Conservation (phyloP, 2,113 vertebrate genomes). For the Carassius auratus region DNA sequence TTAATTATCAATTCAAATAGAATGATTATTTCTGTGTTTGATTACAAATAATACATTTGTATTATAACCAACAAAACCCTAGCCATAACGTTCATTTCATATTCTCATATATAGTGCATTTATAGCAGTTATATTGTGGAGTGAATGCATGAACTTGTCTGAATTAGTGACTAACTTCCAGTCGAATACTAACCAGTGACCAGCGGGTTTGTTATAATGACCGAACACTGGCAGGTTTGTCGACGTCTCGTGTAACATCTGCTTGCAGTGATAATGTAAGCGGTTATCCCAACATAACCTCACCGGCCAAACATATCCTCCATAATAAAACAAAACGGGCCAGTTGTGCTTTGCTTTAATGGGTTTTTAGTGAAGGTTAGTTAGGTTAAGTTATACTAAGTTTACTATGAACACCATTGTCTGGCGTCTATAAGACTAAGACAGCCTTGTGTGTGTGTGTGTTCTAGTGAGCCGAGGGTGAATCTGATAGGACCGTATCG, state of each 20-base stretch:
- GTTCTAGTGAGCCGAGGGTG: constrained; percentile 20
- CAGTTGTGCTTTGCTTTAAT: no score
- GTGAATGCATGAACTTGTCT: background rate
- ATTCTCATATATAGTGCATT: background rate
- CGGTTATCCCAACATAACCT: background rate
- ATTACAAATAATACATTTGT: no score
- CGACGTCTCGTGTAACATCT: background rate
- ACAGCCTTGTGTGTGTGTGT: background rate
- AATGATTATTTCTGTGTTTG: no score
- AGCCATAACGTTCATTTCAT: no score
- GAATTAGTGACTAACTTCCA: background rate
- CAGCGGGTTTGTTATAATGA: background rate
- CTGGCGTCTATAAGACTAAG: background rate
- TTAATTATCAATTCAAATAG: no score
- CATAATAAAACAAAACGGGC: background rate
- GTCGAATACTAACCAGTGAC: background rate
- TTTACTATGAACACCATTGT: background rate
- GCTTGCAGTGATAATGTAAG: background rate
- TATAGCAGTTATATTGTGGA: background rate
- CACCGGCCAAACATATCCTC: no score
- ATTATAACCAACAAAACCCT: no score
- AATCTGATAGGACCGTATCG: constrained; percentile 48
- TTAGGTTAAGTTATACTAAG: no score
- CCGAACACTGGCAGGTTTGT: background rate
- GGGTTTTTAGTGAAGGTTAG: background rate